Base-by-base conservation (phyloP, 2,797 vertebrate species). In the Halcyon smyrnensis region DNA sequence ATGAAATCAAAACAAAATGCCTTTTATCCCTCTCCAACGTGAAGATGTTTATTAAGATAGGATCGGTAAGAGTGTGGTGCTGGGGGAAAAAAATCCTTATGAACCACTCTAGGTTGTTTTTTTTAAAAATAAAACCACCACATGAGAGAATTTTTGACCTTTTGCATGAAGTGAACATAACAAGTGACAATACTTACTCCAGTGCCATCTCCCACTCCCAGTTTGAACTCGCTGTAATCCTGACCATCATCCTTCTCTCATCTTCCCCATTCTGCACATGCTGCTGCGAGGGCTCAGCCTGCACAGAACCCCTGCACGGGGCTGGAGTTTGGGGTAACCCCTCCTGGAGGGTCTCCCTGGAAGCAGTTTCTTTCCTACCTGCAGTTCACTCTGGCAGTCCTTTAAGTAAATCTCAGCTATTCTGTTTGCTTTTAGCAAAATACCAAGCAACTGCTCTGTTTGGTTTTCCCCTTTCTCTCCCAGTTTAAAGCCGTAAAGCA, bases 21-120 rank as follows among this genome's bases (percentile, higher is more conserved):
- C 76, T 97, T 95, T 96, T 96, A 67, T 89, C 74, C 84, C 28
- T 90, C 60, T 95, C 79, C 90, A 83, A 12, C 1, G 7, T 69
- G 80, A 77, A 97, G 97, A 96, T 97, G 87, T 96, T 97, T 96
- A 96, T 97, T 97, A 97, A 97, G 97, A 96, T 95, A 87, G 81
- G 5, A 10, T 77, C 60, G 67, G 67, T 87, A 81, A 81, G 87
- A 70, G n/a, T n/a, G 39, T 36, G 48, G 34, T 92, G 64, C 76
- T 32, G 54, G 50, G 46, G 67, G 21, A 16, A n/a, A 64, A 64
- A 67, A 90, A 46, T 51, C 68, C 57, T 74, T 45, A 46, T 37
- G 46, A 92, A 59, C 41, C 30, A 43, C 79, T 87, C 28, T 8
- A 30, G 28, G 79, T 67, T 34, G 62, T 17, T 43, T 43, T 43